Conservation (phyloP, 2,797 vertebrate genomes). For the Lindbergichthys nudifrons region DNA sequence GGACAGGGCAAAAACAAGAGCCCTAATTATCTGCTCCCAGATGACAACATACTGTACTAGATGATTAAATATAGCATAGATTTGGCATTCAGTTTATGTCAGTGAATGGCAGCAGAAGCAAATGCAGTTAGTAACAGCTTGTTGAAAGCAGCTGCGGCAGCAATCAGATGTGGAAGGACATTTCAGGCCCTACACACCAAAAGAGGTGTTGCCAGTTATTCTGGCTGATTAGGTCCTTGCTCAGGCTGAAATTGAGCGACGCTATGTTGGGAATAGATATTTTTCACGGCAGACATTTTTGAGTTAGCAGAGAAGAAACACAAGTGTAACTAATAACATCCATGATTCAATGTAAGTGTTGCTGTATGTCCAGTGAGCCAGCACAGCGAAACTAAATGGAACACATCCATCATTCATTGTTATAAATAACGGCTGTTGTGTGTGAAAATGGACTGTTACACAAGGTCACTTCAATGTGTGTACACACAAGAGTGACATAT, state of each 20-base stretch:
- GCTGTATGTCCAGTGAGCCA: neutral
- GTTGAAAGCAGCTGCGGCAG: constrained; percentile 2
- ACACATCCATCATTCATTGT: neutral
- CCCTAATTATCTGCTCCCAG: constrained; percentile 1
- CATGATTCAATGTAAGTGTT: neutral
- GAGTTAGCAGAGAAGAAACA: neutral
- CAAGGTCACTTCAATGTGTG: neutral
- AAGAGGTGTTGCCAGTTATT: constrained; percentile 41
- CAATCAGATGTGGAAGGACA: constrained; percentile 16
- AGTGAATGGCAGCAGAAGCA: neutral
- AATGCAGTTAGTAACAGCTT: constrained; percentile 1
- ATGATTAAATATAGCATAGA: neutral
- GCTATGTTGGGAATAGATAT: constrained; percentile 24
- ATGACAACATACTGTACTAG: neutral
- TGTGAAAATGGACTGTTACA: neutral
- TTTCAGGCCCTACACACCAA: constrained; percentile 9
- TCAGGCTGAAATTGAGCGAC: constrained; percentile 16
- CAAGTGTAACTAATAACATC: constrained; percentile 2
- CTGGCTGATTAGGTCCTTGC: constrained; percentile 38
- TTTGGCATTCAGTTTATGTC: neutral
- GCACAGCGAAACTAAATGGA: neutral
- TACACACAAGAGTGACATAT: neutral
- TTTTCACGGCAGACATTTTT: constrained; percentile 12
- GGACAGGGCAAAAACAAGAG: neutral
- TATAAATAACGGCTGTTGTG: neutral